Conservation (phyloP, 2,797 vertebrate species). For the Gallirallus australis region DNA sequence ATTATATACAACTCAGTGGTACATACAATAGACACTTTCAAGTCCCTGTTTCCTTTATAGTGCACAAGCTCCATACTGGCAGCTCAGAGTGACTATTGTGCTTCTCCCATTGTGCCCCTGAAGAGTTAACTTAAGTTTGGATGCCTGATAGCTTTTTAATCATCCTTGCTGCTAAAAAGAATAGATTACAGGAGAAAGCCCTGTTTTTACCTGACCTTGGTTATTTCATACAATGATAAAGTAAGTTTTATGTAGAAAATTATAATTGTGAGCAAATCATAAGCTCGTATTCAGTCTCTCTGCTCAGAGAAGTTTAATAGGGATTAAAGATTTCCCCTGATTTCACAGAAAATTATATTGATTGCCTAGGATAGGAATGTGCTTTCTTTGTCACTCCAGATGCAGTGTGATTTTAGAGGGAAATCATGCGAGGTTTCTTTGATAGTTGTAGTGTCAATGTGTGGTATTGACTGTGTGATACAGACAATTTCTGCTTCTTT, state of each 20-base stretch:
- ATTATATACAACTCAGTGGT: background rate
- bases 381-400: background rate
- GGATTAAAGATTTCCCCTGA: background rate
- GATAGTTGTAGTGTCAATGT: background rate
- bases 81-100: background rate
- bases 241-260: background rate
- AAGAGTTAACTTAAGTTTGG: background rate
- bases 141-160: slow-evolving; percentile 4
- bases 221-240: background rate
- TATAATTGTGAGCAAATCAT: background rate
- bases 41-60: background rate
- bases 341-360: background rate
- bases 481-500: background rate
- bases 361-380: background rate
- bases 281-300: background rate
- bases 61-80: background rate
- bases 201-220: background rate
- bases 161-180: slow-evolving; percentile 22
- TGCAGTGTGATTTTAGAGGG: background rate
- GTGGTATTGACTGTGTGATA: background rate
- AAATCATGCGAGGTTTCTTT: background rate
- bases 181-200: background rate
- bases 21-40: background rate
- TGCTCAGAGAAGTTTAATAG: background rate
- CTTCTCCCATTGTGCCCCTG: background rate